Conservation (phyloP, 2,113 vertebrate species). For the Anas platyrhynchos region DNA sequence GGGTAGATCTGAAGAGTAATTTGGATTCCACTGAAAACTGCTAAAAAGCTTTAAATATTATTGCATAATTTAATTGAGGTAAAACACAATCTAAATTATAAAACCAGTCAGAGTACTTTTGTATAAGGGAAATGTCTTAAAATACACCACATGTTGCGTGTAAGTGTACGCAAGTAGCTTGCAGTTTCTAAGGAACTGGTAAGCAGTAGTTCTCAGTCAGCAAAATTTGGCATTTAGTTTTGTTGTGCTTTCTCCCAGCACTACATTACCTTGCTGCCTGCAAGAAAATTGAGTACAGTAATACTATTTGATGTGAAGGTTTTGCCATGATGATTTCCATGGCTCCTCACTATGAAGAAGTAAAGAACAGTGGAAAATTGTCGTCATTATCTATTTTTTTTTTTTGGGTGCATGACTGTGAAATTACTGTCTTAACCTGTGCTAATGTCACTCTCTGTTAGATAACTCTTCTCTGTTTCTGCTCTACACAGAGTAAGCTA, state of each 20-base stretch:
- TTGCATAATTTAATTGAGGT: background rate
- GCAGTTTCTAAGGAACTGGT: background rate
- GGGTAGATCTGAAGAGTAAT: background rate
- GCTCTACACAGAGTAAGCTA: slow-evolving; percentile 78
- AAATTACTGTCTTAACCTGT: background rate
- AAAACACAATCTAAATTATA: background rate
- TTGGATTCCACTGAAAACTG: background rate
- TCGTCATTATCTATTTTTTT: background rate
- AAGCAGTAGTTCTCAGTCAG: background rate
- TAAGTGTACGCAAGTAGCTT: background rate
- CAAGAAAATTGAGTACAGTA: background rate
- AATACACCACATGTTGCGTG: background rate
- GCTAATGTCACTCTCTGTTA: background rate
- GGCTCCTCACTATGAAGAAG: background rate
- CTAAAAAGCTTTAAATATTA: background rate
- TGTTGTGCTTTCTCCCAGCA: background rate
- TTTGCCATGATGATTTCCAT: background rate
- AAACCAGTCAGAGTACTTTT: background rate
- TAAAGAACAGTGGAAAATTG: background rate
- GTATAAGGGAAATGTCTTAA: background rate
- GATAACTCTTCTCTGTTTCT: slow-evolving; percentile 75
- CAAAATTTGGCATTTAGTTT: background rate
- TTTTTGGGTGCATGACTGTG: slow-evolving; percentile 23
- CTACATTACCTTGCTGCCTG: background rate
- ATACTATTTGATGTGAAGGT: background rate